Evolutionary conservation across 2,797 vertebrate species (phyloP).

Genomic region (Acanthornis magna): DNA sequence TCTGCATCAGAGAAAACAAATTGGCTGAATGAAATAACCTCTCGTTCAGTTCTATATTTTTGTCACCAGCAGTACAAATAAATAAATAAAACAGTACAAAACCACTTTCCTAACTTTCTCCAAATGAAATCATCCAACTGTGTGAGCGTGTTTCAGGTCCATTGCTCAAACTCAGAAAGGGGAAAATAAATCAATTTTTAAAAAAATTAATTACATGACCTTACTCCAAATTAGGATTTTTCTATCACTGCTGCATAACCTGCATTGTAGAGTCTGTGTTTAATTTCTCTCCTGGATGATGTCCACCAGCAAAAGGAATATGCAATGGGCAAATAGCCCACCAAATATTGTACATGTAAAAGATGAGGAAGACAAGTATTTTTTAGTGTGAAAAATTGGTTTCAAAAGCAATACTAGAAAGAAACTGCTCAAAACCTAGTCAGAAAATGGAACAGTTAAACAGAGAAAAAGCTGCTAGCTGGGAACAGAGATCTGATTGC

Average conservation of each 20-base stretch:
- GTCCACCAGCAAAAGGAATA: not conserved
- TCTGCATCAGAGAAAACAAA: constrained; percentile 45
- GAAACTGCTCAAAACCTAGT: not conserved
- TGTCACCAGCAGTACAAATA: constrained; percentile 10
- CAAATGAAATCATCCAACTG: not conserved
- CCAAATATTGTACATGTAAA: not conserved
- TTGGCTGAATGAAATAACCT: constrained; percentile 41
- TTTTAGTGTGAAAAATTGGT: not conserved
- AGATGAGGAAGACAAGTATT: not conserved
- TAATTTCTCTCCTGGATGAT: not conserved
- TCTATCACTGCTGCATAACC: not conserved
- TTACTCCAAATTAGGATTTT: not conserved
- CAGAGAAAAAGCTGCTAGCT: not conserved
- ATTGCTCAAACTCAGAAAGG: not conserved
- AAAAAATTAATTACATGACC: not conserved
- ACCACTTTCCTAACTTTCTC: not conserved
- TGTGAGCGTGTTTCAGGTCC: not conserved
- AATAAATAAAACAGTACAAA: not conserved
- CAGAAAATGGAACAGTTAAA: not conserved
- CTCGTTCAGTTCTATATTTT: constrained; percentile 29
- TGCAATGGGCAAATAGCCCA: not conserved
- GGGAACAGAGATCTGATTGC: not conserved
- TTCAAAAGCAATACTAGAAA: not conserved
- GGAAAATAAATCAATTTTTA: not conserved
- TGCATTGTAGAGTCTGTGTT: not conserved